A percentile compares a stretch with the other conserved stretches of the same genome.
Conservation (phyloP, 2,113 vertebrate species). For the Notarius lentiginosus region DNA sequence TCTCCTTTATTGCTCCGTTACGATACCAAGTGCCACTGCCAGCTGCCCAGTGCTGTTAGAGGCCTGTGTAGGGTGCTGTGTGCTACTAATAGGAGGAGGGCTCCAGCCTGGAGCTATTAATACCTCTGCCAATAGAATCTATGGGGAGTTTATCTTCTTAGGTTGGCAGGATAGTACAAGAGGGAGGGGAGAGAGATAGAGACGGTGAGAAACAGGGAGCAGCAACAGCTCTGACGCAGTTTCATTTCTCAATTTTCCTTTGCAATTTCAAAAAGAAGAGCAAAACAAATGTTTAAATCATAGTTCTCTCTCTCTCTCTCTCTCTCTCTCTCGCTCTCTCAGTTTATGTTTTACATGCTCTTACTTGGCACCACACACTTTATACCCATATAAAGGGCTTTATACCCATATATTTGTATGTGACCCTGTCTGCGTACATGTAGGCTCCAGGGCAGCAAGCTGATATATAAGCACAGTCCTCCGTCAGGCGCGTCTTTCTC, state of each 20-base stretch:
- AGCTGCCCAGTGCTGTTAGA: constrained; percentile 58
- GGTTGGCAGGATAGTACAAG: constrained; percentile 61
- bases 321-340: background rate
- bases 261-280: constrained; percentile 54
- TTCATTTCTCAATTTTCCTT: constrained; percentile 50
- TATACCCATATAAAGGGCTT: constrained; percentile 44
- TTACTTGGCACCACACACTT: background rate
- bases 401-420: constrained; percentile 22
- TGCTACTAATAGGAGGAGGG: constrained; percentile 42
- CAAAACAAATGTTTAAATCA: constrained; percentile 66
- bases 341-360: constrained; percentile 29
- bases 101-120: constrained; percentile 86
- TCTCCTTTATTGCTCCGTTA: constrained; percentile 48
- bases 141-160: constrained; percentile 82
- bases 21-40: constrained; percentile 65
- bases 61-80: constrained; percentile 31
- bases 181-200: constrained; percentile 41
- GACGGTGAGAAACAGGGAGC: constrained; percentile 40
- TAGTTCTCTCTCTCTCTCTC: constrained; percentile 58
- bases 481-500: constrained; percentile 41
- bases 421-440: constrained; percentile 24
- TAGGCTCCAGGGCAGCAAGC: constrained; percentile 47
- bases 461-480: constrained; percentile 37
- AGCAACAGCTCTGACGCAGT: constrained; percentile 60
- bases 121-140: constrained; percentile 83